Evolutionary conservation across 2,113 vertebrate genomes (phyloP).

Genomic region (Ifrita kowaldi): DNA sequence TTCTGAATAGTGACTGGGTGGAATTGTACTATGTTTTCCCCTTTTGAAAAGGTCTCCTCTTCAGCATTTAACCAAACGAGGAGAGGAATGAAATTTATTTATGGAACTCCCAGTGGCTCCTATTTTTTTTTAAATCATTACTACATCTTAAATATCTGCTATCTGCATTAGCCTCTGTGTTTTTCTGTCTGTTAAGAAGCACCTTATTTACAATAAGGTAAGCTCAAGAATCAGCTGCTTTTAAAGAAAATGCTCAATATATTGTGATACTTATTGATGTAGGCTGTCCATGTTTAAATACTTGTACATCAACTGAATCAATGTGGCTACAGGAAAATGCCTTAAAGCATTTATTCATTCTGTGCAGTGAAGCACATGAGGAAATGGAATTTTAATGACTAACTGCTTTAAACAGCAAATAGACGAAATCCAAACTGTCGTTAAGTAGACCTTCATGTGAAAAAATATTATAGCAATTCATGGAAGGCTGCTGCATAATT

Average conservation of each 20-base stretch:
- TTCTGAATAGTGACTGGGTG: neutral
- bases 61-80: neutral
- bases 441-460: neutral
- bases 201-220: neutral
- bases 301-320: neutral
- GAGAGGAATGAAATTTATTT: neutral
- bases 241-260: neutral
- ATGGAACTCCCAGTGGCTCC: neutral
- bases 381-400: constrained; percentile 1
- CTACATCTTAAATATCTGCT: neutral
- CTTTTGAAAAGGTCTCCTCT: neutral
- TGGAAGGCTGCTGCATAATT: neutral
- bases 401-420: neutral
- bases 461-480: neutral
- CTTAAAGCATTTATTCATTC: neutral
- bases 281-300: neutral
- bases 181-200: neutral
- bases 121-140: neutral
- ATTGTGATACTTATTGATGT: neutral
- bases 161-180: neutral
- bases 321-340: neutral
- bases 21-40: neutral
- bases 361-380: neutral
- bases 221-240: neutral
- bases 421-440: neutral